These are phyloP conservation scores for Xanthia togata DNA, from an alignment of 2,888 invertebrate genomes.

Conservation along the genomic window DNA sequence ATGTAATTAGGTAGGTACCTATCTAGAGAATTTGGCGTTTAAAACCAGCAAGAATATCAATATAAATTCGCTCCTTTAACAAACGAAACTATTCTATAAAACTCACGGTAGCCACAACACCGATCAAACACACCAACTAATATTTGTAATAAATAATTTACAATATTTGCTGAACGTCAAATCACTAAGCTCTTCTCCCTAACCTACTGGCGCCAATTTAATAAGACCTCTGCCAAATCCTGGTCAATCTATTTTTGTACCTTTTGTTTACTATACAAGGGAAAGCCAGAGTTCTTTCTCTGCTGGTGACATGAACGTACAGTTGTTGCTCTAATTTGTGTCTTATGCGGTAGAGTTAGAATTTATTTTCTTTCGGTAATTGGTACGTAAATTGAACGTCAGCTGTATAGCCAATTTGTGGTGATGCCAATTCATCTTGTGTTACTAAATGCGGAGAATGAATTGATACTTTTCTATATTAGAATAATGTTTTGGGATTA, in stretches of 20 bases:
- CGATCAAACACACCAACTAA: conserved; percentile 52
- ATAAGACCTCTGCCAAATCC: conserved; percentile 46
- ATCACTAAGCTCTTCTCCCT: conserved; percentile 71
- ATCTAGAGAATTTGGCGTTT: too few species aligned
- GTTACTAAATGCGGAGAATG: conserved; percentile 79
- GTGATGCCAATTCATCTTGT: conserved; percentile 83
- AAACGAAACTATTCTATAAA: neutral
- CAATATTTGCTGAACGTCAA: conserved; percentile 75
- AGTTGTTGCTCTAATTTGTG: conserved; percentile 15
- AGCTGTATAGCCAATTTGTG: conserved; percentile 82
- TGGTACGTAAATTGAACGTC: conserved; percentile 69
- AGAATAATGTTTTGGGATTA: conserved; percentile 67
- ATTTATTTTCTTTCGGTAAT: conserved; percentile 55
- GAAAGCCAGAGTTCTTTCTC: conserved; percentile 43
- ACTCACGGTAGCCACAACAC: conserved; percentile 42
- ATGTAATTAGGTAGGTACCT: neutral
- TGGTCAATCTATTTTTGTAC: neutral
- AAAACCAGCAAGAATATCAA: neutral
- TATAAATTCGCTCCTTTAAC: neutral
- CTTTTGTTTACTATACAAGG: neutral
- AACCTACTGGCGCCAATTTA: conserved; percentile 57
- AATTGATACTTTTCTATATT: conserved; percentile 77
- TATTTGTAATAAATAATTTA: conserved; percentile 75
- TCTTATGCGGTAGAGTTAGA: conserved; percentile 38
- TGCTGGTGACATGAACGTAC: conserved; percentile 32